Evolutionary conservation across 2,113 vertebrate genomes (phyloP), one percentile per base, ranked within the genome.

Genomic region (Polypterus senegalus): DNA sequence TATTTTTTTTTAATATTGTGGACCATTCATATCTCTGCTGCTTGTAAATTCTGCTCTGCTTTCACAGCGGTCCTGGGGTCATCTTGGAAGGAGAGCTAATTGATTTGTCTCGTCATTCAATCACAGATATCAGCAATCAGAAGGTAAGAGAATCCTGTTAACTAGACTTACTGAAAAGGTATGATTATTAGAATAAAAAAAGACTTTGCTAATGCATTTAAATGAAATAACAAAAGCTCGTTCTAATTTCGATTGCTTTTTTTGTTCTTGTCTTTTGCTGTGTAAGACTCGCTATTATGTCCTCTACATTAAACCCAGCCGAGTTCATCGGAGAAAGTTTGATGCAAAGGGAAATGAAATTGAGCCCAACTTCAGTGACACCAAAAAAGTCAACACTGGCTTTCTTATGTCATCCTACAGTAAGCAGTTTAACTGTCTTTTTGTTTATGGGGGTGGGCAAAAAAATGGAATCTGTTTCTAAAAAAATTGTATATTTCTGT

Each of bases 331-430:
- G 62, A 83, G 91, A 47, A 83, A 73, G 65, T 94, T 86, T 9
- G 88, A 92, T 61, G 64, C 71, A 57, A 76, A 76, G 4, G 89
- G 91, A 45, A 85, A 83, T 4, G 92, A 94, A 71, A 76, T 89
- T 0, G 91, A 92, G 67, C 89, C 91, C 1, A 91, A 92, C 71
- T 92, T 92, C 76, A 89, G 87, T 6, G 78, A 87, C 60, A 88
- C 83, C 66, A 82, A 66, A 67, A 92, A 90, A 71, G 89, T 93
- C 74, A 92, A 89, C 81, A 93, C 88, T 0, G 91, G 92, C 68
- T 87, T 81, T 79, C 90, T 94, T 44, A 79, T 90, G 87, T 92
- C 91, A 1, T 93, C 91, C 48, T 93, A 86, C 84, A 90, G 92
- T 93, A 79, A 81, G 92, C 90, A 52, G 54, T 46, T 61, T n/a